A percentile compares a stretch with the other conserved stretches of the same genome.
These are phyloP conservation scores for Oxygymnocypris stewartii DNA, from an alignment of 2,113 vertebrate species.

Conservation along the genomic window DNA sequence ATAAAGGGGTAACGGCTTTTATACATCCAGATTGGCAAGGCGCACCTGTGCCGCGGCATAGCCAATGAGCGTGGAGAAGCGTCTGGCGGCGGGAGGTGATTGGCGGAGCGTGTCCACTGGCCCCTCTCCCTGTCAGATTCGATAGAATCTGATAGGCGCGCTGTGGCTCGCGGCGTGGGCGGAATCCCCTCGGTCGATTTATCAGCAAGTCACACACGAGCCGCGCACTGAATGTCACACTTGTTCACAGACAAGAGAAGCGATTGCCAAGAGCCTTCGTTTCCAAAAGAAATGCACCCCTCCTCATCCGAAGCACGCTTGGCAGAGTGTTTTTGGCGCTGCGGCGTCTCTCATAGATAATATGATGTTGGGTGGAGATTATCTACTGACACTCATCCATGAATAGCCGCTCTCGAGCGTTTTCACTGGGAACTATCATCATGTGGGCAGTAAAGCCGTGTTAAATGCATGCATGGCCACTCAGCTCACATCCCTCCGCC, in stretches of 20 bases:
- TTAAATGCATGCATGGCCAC: slow-evolving; percentile 6
- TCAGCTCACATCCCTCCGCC: slow-evolving; percentile 30
- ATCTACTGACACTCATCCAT: slow-evolving; percentile 6
- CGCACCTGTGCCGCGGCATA: slow-evolving; percentile 21
- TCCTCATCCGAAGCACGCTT: background rate
- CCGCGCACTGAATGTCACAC: slow-evolving; percentile 51
- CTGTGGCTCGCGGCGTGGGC: slow-evolving; percentile 44
- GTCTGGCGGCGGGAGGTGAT: background rate
- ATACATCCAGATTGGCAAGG: slow-evolving; percentile 29
- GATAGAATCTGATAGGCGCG: slow-evolving; percentile 39
- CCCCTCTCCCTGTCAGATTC: slow-evolving; percentile 29
- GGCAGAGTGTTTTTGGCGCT: slow-evolving; percentile 5
- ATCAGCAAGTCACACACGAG: slow-evolving; percentile 50
- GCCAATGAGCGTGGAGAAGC: slow-evolving; percentile 27
- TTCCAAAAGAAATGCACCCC: slow-evolving; percentile 29
- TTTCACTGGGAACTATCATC: slow-evolving; percentile 7
- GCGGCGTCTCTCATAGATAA: slow-evolving; percentile 22
- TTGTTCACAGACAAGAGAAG: slow-evolving; percentile 39
- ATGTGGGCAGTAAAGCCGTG: slow-evolving; percentile 16
- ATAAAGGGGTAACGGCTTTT: slow-evolving; percentile 30
- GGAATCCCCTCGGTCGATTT: slow-evolving; percentile 53
- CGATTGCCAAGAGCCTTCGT: slow-evolving; percentile 39
- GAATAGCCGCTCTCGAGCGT: slow-evolving; percentile 15
- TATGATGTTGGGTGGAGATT: background rate
- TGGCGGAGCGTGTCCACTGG: background rate